Evolutionary conservation across 2,888 invertebrate genomes (phyloP), one percentile per base, ranked within the genome.

Genomic region (Maniola hyperantus): DNA sequence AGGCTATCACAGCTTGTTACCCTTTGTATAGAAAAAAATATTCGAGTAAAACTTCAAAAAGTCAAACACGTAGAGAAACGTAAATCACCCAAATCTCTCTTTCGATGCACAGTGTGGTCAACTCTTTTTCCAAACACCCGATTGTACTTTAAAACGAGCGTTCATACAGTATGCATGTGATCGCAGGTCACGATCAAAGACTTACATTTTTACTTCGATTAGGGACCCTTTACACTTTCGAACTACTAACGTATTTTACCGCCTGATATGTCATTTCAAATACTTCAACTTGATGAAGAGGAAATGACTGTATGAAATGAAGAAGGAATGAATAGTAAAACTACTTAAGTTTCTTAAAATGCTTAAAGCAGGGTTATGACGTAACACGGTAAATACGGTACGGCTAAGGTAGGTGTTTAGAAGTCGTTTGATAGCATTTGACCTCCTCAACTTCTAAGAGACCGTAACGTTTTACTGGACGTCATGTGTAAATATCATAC

Each of bases 101-200:
- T 55, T 61, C 33, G 36, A 33, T 33, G 15, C 15, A 46, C 39
- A 64, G 59, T 33, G 48, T 61, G 69, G 64, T 64, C 65, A 67
- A 46, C 51, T 63, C 59, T 72, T 68, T 71, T 69, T 63, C 50
- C 64, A 63, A 59, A 59, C 33, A 67, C 57, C 64, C 64, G 61
- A 75, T 76, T 74, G 71, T 73, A 76, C 73, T 76, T 75, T 69
- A 77, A 75, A 76, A 73, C 73, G 70, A 57, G 67, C 68, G 77
- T 83, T 84, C 86, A 90, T 90, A 81, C 86, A 87, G 81, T 87
- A 90, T 91, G 82, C 88, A 89, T 89, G 84, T 82, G 84, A 64
- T 80, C 85, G 79, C 88, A 80, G 91, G 91, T 91, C 91, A 91
- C 87, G 91, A 88, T 89, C 91, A 90, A 83, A 91, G 88, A 82